These are phyloP conservation scores for Cephalopholis sonnerati DNA, from an alignment of 2,113 vertebrate genomes.

Conservation along the genomic window DNA sequence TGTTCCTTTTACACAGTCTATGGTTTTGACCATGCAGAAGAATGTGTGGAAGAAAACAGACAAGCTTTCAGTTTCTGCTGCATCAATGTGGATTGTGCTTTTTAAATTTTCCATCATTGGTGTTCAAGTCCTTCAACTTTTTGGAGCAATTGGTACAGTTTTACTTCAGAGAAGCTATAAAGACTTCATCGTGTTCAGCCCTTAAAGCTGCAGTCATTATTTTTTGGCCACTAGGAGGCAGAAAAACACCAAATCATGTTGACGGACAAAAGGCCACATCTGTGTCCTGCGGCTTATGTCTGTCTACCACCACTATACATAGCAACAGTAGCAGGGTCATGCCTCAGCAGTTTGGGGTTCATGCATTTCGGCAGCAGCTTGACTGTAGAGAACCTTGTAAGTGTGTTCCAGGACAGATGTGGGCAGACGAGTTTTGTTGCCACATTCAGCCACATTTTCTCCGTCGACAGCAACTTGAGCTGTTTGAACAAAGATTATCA, in stretches of 20 bases:
- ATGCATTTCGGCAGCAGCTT: neutral
- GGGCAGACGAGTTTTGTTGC: neutral
- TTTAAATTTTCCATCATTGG: neutral
- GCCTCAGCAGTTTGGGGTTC: neutral
- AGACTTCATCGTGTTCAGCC: neutral
- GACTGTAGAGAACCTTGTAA: neutral
- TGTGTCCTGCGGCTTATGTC: neutral
- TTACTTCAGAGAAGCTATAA: neutral
- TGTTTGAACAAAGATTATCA: conserved; percentile 14
- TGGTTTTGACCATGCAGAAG: neutral
- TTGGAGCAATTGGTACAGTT: neutral
- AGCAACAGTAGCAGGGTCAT: neutral
- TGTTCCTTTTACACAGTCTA: too few species aligned
- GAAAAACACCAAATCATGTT: neutral
- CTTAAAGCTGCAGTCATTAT: neutral
- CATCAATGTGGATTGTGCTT: neutral
- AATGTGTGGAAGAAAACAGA: neutral
- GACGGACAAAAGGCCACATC: neutral
- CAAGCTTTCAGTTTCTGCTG: neutral
- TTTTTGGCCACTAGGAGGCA: neutral
- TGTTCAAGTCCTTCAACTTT: too few species aligned
- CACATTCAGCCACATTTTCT: conserved; percentile 4
- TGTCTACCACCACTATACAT: neutral
- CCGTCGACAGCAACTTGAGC: conserved; percentile 17
- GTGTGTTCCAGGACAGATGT: conserved; percentile 27